Evolutionary conservation across 2,797 vertebrate genomes (phyloP), one percentile per base, ranked within the genome.

Genomic region (Fratercula arctica): DNA sequence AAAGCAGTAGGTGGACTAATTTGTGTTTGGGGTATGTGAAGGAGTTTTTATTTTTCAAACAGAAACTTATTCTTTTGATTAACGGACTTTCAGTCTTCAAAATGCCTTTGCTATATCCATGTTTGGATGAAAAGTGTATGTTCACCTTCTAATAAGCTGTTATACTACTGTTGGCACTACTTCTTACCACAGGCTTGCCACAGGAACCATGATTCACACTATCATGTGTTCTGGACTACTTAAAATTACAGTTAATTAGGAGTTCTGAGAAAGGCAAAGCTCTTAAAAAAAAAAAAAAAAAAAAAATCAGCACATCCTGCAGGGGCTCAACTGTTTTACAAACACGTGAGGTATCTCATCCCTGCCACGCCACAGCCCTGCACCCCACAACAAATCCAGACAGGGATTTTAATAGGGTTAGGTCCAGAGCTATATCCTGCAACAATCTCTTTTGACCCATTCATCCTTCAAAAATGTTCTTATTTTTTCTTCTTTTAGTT

Each of bases 181-280:
- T 81, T 82, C 67, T 93, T 91, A 93, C 95, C 94, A 86, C 90
- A 96, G 51, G 64, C 89, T 95, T 96, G 85, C 93, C 96, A 97
- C 92, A 95, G 93, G 90, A 97, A 87, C 85, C 89, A 63, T 97
- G 96, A 97, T 96, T 97, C 95, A 97, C 85, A 73, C 54, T 86
- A 76, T 92, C 92, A 86, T 86, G 82, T 85, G 87, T 86, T 90
- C 77, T 81, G 69, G 37, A 64, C 76, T 93, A 81, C 69, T 93
- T 89, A 59, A 96, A 96, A 92, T 92, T 84, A 74, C 69, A 92
- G 89, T 93, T 92, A 96, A 93, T 95, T 95, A 89, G 64, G 81
- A 89, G 73, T 92, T 89, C 87, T 96, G 82, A 96, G 87, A 94
- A 95, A 89, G 60, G 81, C 74, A 87, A 84, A 75, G 20, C 56